A percentile compares a stretch with the other conserved stretches of the same genome.
phyloP scores from a whole-genome alignment of 1,140 invertebrate genomes.

The Euschistus heros region DNA sequence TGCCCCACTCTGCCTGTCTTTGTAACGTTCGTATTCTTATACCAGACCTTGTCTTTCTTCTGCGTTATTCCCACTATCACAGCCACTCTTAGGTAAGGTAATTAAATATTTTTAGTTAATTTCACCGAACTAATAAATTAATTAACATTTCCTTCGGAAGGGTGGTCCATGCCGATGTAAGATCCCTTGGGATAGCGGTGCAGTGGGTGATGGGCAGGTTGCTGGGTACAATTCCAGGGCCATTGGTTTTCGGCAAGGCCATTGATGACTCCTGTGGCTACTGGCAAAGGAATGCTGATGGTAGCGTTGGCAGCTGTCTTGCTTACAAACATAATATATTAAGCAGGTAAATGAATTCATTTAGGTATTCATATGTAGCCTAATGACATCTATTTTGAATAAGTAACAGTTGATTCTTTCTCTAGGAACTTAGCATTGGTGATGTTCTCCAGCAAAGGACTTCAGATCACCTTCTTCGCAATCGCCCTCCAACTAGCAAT shows the following conservation, averaged over 20 bases:
- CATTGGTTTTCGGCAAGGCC: conserved; percentile 69
- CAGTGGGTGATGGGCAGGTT: conserved; percentile 76
- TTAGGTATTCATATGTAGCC: background rate
- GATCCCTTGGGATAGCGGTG: conserved; percentile 73
- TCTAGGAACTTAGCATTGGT: background rate
- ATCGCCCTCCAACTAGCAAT: background rate
- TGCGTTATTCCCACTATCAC: conserved; percentile 66
- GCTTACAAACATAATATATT: conserved; percentile 48
- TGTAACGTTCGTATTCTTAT: conserved; percentile 51
- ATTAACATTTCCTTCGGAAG: conserved; percentile 35
- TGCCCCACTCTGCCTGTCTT: conserved; percentile 57
- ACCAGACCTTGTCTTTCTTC: conserved; percentile 65
- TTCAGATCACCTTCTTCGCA: conserved; percentile 1
- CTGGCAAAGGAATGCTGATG: conserved; percentile 52
- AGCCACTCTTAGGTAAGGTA: conserved; percentile 54
- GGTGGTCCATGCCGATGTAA: conserved; percentile 68
- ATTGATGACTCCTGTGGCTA: conserved; percentile 74
- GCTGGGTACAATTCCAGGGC: conserved; percentile 74
- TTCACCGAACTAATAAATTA: background rate
- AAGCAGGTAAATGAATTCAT: background rate
- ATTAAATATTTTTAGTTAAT: background rate
- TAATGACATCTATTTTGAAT: background rate
- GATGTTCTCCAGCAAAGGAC: background rate
- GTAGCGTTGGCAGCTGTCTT: conserved; percentile 50
- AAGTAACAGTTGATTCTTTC: background rate